Conservation (phyloP, 2,113 vertebrate species). For the Polyodon spathula region DNA sequence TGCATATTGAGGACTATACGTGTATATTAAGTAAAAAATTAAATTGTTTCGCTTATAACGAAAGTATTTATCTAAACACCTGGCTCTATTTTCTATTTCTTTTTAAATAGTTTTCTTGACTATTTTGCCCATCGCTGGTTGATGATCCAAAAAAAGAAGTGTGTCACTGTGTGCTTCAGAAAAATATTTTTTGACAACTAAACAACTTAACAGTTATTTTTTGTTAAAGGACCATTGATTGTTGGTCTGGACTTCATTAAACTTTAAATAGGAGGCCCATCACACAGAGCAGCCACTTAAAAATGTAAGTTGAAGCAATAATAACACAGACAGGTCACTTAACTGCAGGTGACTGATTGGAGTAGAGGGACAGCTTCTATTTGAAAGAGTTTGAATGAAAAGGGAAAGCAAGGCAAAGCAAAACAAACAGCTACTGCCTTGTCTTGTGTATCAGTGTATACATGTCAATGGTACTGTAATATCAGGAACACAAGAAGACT, state of each 20-base stretch:
- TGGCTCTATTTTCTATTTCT: too few relatives aligned
- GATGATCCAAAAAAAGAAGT: too few relatives aligned
- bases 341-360: conserved; percentile 37
- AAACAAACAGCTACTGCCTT: neutral
- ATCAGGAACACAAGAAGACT: too few relatives aligned
- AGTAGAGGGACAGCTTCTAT: conserved; percentile 8
- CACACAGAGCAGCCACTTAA: conserved; percentile 26
- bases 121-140: too few relatives aligned
- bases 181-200: conserved; percentile 13
- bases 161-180: neutral
- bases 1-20: too few relatives aligned
- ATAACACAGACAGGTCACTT: conserved; percentile 32
- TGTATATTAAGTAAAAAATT: too few relatives aligned
- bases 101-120: too few relatives aligned
- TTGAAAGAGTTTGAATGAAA: conserved; percentile 31
- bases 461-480: conserved; percentile 41
- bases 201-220: conserved; percentile 33
- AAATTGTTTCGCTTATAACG: too few relatives aligned
- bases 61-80: too few relatives aligned
- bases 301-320: conserved; percentile 38
- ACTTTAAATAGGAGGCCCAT: conserved; percentile 43
- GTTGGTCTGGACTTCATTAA: conserved; percentile 42
- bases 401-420: conserved; percentile 37
- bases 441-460: conserved; percentile 7
- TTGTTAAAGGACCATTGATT: conserved; percentile 55